Evolutionary conservation across 2,113 vertebrate genomes (phyloP).

Genomic region (Periophthalmodon schlosseri): DNA sequence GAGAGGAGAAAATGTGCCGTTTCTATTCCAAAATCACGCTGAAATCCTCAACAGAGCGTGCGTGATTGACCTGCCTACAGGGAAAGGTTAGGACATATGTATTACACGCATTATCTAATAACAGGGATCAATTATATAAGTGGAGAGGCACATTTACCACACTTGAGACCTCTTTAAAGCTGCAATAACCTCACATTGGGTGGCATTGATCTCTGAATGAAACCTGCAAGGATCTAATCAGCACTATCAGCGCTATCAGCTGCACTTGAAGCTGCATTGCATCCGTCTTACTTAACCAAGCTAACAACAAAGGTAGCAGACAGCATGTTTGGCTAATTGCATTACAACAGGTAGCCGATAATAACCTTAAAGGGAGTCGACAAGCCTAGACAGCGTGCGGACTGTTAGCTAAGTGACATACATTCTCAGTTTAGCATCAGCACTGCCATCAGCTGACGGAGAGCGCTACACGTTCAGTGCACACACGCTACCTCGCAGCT

Average conservation of each 20-base stretch:
- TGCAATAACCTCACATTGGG: slow-evolving; percentile 25
- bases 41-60: slow-evolving; percentile 8
- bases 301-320: slow-evolving; percentile 23
- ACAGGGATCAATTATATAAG: slow-evolving; percentile 4
- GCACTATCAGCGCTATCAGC: slow-evolving; percentile 31
- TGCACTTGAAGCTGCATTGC: slow-evolving; percentile 27
- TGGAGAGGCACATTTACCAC: not conserved
- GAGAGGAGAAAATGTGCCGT: not conserved
- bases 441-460: slow-evolving; percentile 57
- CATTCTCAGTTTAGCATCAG: slow-evolving; percentile 61
- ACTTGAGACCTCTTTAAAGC: slow-evolving; percentile 1
- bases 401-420: slow-evolving; percentile 60
- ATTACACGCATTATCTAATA: slow-evolving; percentile 11
- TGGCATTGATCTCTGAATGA: slow-evolving; percentile 40
- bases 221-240: slow-evolving; percentile 33
- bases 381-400: slow-evolving; percentile 46
- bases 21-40: not conserved
- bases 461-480: slow-evolving; percentile 18
- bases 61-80: slow-evolving; percentile 6
- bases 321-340: slow-evolving; percentile 48
- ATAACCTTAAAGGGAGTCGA: slow-evolving; percentile 36
- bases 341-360: slow-evolving; percentile 68
- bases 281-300: slow-evolving; percentile 19
- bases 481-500: not conserved
- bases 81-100: slow-evolving; percentile 1